Evolutionary conservation across 2,113 vertebrate genomes (phyloP).

Genomic region (Lamprologus callipterus): DNA sequence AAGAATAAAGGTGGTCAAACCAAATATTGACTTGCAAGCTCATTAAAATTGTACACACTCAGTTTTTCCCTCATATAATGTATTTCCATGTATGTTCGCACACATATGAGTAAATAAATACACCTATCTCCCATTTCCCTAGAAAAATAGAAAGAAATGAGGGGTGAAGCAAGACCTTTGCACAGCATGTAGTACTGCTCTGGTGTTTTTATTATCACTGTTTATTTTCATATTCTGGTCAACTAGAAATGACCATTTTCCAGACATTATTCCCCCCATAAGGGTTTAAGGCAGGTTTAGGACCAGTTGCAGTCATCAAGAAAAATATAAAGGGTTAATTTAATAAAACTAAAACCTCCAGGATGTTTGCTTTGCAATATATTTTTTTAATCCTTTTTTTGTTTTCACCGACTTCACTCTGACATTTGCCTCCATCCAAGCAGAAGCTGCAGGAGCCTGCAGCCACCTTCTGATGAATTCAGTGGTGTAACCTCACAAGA

Average conservation of each 20-base stretch:
- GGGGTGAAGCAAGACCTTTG: neutral
- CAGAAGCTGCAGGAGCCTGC: neutral
- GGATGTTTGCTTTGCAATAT: neutral
- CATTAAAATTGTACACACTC: neutral
- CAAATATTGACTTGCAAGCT: neutral
- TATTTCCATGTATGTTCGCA: neutral
- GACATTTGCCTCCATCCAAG: neutral
- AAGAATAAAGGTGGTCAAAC: neutral
- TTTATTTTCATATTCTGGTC: neutral
- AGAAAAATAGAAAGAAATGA: neutral
- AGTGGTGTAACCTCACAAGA: neutral
- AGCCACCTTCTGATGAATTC: neutral
- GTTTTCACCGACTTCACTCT: neutral
- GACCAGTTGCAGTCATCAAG: neutral
- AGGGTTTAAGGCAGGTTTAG: neutral
- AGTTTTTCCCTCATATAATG: neutral
- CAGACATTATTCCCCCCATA: fast-evolving
- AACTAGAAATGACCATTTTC: neutral
- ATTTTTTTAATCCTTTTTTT: neutral
- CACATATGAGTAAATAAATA: neutral
- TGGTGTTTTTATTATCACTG: neutral
- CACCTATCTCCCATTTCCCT: neutral
- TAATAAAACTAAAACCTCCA: neutral
- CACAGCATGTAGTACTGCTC: neutral
- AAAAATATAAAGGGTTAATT: neutral